phyloP scores from a whole-genome alignment of 2,888 invertebrate genomes.

The Acrobasis suavella region DNA sequence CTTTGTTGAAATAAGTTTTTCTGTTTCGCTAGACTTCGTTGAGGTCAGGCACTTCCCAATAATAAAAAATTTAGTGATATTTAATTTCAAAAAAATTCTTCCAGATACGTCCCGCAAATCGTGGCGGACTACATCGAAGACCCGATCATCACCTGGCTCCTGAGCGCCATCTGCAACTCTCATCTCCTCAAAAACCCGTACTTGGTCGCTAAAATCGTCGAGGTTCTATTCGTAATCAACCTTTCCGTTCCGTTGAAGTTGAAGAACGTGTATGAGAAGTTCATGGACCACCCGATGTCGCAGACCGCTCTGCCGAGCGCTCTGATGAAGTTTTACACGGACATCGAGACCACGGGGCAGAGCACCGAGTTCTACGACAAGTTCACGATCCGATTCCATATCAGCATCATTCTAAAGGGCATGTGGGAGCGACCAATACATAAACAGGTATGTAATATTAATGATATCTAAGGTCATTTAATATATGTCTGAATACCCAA shows the following conservation, averaged over 20 bases:
- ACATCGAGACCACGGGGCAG: constrained; percentile 98
- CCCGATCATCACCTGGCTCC: constrained; percentile 92
- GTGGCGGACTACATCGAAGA: constrained; percentile 90
- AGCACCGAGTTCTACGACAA: constrained; percentile 99
- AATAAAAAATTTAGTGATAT: too few relatives aligned
- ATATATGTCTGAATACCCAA: too few relatives aligned
- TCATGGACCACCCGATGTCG: constrained; percentile 91
- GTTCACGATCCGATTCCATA: constrained; percentile 98
- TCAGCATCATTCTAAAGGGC: constrained; percentile 97
- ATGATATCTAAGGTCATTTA: too few relatives aligned
- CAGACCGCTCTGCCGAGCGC: constrained; percentile 92
- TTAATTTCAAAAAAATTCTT: constrained; percentile 33
- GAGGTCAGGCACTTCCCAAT: too few relatives aligned
- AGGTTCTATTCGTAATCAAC: constrained; percentile 92
- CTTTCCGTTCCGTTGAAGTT: constrained; percentile 82
- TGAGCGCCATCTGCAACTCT: constrained; percentile 94
- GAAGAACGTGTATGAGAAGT: constrained; percentile 85
- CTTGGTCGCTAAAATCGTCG: constrained; percentile 97
- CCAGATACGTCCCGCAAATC: constrained; percentile 88
- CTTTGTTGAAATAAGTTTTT: too few relatives aligned
- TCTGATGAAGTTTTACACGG: constrained; percentile 99
- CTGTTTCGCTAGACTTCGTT: too few relatives aligned
- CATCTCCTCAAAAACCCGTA: constrained; percentile 98
- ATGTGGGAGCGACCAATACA: constrained; percentile 97
- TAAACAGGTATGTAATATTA: constrained; percentile 61